Base-by-base conservation (phyloP, 2,797 vertebrate genomes). In the Sciaenops ocellatus region DNA sequence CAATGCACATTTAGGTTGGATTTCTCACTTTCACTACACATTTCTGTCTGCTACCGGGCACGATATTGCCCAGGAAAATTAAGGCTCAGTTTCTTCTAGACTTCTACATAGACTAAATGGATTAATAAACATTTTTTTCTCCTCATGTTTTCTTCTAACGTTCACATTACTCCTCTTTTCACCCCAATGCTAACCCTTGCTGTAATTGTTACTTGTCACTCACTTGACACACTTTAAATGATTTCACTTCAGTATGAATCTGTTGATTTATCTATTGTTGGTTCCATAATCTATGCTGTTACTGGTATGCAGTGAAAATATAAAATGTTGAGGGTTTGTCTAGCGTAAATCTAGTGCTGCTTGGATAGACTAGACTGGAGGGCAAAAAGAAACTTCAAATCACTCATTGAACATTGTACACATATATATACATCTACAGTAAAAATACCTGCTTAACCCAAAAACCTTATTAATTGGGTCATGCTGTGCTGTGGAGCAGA, bases 211-310 rank as follows among this genome's bases (percentile, higher is more conserved):
- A 38, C 34, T 38, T 38, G 34, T 38, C 34, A 38, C 34, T 38
- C 34, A 38, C 34, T 38, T 38, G 9, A 9, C 34, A 9, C 30
- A 26, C 26, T 26, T 26, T 26, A 17, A 42, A 17, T 50, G 3
- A 62, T 48, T 34, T 69, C 24, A 44, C 24, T 62, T 51, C n/a
- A 69, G n/a, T 26, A 41, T 68, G 18, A 13, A 47, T 10, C 20
- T 52, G 17, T 47, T 71, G 47, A 12, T 76, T 42, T 8, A 9
- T 61, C 56, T 22, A 22, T 50, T 15, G 47, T 57, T 82, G 54
- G 59, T 63, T 75, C 82, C 44, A 0, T 50, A 59, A 26, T 51
- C 52, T 67, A n/a, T 3, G 3, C 4, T 15, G 24, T 28, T 26
- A 51, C 3, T 63, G 28, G 6, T 41, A 22, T 3, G 2, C n/a